Conservation (phyloP, 1,140 invertebrate species). For the Drosophila punjabiensis region DNA sequence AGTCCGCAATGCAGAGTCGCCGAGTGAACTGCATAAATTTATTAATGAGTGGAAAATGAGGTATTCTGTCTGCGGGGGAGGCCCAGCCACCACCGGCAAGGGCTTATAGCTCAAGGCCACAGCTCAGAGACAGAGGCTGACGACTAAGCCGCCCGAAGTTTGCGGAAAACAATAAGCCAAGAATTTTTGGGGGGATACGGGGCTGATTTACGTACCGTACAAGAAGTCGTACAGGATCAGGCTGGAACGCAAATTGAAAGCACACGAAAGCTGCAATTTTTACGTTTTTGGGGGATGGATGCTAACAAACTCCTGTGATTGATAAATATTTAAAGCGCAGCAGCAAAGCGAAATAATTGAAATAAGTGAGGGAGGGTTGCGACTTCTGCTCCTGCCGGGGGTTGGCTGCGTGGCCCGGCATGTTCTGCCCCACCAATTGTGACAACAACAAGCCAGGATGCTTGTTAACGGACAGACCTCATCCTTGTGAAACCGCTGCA, state of each 20-base stretch:
- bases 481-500: conserved; percentile 42
- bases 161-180: conserved; percentile 58
- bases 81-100: neutral
- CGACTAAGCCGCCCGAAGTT: conserved; percentile 49
- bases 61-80: conserved; percentile 53
- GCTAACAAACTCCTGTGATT: conserved; percentile 77
- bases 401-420: conserved; percentile 15
- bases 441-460: conserved; percentile 68
- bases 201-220: conserved; percentile 66
- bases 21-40: conserved; percentile 72
- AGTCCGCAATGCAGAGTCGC: conserved; percentile 41
- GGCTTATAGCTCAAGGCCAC: conserved; percentile 62
- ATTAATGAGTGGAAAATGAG: conserved; percentile 82
- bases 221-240: conserved; percentile 44
- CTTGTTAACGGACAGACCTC: conserved; percentile 43
- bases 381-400: conserved; percentile 5
- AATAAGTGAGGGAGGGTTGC: conserved; percentile 75
- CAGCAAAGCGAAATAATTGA: conserved; percentile 83
- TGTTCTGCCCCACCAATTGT: conserved; percentile 50
- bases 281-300: conserved; percentile 30
- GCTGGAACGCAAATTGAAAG: conserved; percentile 71
- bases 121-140: conserved; percentile 22
- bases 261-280: conserved; percentile 62
- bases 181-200: conserved; percentile 41
- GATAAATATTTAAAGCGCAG: conserved; percentile 83